Conservation (phyloP, 2,888 invertebrate species). For the Villa cingulata region DNA sequence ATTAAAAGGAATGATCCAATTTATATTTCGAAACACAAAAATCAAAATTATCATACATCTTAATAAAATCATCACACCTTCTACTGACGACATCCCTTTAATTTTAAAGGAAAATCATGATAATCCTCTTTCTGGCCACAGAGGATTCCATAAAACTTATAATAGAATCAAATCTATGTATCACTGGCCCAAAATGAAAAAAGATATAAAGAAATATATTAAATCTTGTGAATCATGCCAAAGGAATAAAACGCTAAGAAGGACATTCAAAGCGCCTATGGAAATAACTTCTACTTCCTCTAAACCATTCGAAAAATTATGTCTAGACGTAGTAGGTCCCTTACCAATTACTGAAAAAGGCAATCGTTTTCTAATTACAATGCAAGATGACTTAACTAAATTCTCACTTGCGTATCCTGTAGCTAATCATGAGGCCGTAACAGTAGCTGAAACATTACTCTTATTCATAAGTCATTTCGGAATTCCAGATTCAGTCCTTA, state of each 20-base stretch:
- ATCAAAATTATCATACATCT: constrained; percentile 1
- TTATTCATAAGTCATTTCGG: constrained; percentile 25
- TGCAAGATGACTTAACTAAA: constrained; percentile 28
- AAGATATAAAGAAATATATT: constrained; percentile 10
- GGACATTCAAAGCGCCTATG: constrained; percentile 18
- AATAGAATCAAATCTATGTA: background rate
- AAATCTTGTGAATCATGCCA: constrained; percentile 22
- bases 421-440: constrained; percentile 23
- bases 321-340: constrained; percentile 22
- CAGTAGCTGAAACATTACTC: constrained; percentile 19
- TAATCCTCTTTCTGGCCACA: background rate
- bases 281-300: constrained; percentile 22
- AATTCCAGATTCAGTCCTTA: constrained; percentile 19
- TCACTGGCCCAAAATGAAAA: background rate
- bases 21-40: constrained; percentile 2
- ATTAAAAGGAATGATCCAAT: constrained; percentile 1
- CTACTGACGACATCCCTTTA: background rate
- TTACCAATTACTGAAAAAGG: constrained; percentile 16
- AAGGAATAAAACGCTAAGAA: constrained; percentile 8
- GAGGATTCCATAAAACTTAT: constrained; percentile 1
- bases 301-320: constrained; percentile 21
- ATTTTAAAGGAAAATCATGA: constrained; percentile 12
- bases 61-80: background rate
- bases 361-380: constrained; percentile 18
- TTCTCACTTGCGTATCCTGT: constrained; percentile 22